These are phyloP conservation scores for Hirudo medicinalis DNA, from an alignment of 1,140 invertebrate genomes.

Conservation along the genomic window DNA sequence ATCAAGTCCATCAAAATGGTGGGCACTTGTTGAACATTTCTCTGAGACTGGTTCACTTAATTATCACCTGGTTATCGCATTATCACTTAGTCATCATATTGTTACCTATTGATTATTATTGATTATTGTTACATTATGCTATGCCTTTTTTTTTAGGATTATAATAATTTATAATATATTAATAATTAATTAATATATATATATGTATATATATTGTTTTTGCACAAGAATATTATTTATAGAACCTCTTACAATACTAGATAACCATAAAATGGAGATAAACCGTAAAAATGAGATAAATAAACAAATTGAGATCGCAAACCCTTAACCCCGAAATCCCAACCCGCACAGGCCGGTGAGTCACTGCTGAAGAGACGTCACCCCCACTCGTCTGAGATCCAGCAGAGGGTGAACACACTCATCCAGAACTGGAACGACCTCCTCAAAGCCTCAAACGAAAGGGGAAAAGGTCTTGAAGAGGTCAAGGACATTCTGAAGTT, in stretches of 20 bases:
- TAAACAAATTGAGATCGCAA: too few species aligned
- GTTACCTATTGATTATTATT: neutral
- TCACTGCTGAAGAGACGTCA: conserved; percentile 47
- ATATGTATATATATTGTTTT: neutral
- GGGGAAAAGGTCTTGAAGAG: conserved; percentile 79
- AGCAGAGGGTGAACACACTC: conserved; percentile 55
- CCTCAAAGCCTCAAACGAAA: conserved; percentile 59
- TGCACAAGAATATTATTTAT: too few species aligned
- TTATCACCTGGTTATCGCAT: neutral
- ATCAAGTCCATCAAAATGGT: conserved; percentile 68
- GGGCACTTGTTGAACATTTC: conserved; percentile 19
- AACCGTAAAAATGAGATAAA: too few species aligned
- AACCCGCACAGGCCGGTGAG: conserved; percentile 41
- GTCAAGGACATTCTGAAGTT: conserved; percentile 93
- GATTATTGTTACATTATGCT: too few species aligned
- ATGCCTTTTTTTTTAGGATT: too few species aligned
- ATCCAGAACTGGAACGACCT: conserved; percentile 65
- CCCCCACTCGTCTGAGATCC: conserved; percentile 57
- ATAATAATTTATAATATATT: too few species aligned
- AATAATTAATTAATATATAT: too few species aligned
- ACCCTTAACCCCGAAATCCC: neutral
- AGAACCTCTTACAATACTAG: too few species aligned
- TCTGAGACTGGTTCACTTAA: neutral
- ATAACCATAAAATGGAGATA: too few species aligned
- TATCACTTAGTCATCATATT: neutral